Percentiles rank a stretch among this genome's conserved stretches.
These are phyloP conservation scores for Charadrius vociferus DNA, from an alignment of 2,113 vertebrate species.

Conservation along the genomic window DNA sequence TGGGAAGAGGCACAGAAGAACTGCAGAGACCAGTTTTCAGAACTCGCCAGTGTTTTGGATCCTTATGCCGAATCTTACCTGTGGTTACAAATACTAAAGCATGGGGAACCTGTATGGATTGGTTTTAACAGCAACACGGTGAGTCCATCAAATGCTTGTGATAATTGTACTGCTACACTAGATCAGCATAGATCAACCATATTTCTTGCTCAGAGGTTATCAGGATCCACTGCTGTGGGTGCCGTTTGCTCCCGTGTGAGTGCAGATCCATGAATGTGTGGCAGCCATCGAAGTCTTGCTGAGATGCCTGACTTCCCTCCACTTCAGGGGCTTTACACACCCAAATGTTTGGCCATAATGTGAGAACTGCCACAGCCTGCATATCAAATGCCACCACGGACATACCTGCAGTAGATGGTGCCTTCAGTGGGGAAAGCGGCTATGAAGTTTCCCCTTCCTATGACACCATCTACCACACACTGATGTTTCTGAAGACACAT, in stretches of 20 bases:
- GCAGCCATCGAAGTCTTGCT: neutral
- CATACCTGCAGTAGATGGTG: neutral
- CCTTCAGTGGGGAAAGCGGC: neutral
- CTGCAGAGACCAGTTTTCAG: conserved; percentile 83
- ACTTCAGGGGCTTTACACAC: neutral
- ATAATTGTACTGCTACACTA: neutral
- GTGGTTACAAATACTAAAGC: conserved; percentile 68
- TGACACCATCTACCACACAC: accelerated
- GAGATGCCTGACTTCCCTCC: neutral
- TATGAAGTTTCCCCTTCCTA: neutral
- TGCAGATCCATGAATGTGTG: neutral
- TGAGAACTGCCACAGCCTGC: neutral
- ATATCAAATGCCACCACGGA: neutral
- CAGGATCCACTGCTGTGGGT: neutral
- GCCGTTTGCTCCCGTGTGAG: neutral
- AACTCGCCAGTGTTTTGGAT: conserved; percentile 82
- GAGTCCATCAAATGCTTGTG: neutral
- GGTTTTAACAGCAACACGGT: conserved; percentile 86
- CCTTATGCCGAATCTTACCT: conserved; percentile 77
- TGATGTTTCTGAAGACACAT: neutral
- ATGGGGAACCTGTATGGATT: conserved; percentile 83
- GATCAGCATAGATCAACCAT: neutral
- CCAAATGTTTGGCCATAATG: neutral
- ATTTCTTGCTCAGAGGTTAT: neutral
- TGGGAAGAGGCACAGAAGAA: conserved; percentile 87